These are phyloP conservation scores for Calephelis perditalis DNA, from an alignment of 2,888 invertebrate species.

Conservation along the genomic window DNA sequence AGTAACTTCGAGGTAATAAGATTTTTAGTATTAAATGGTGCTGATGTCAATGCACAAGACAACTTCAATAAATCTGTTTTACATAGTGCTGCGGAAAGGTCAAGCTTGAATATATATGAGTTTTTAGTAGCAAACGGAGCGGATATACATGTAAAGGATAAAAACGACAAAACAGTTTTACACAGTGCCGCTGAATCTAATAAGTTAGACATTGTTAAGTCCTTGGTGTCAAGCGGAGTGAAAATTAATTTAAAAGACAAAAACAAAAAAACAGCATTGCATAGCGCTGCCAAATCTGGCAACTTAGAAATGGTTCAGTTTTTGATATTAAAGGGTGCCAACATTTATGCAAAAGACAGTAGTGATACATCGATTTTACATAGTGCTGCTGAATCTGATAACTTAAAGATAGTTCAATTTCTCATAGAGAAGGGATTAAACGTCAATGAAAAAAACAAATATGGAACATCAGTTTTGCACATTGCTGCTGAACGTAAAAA, in stretches of 20 bases:
- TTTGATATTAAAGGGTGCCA: neutral
- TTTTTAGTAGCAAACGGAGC: no score
- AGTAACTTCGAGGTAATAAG: no score
- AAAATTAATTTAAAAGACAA: neutral
- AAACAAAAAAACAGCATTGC: constrained; percentile 19
- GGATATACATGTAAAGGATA: no score
- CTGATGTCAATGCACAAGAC: no score
- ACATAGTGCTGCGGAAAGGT: no score
- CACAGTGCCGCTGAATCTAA: neutral
- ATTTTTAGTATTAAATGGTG: no score
- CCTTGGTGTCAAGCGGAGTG: neutral
- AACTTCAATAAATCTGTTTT: no score
- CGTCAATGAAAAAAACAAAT: constrained; percentile 2
- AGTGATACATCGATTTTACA: neutral
- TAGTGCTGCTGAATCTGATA: neutral
- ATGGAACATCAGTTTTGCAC: neutral
- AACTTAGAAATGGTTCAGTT: neutral
- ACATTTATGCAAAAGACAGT: neutral
- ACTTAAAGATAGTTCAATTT: neutral
- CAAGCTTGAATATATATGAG: no score
- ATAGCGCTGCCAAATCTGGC: neutral
- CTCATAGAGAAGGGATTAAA: neutral
- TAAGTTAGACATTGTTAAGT: neutral
- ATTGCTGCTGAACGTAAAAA: neutral
- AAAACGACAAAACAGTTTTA: neutral